Evolutionary conservation across 2,113 vertebrate species (phyloP), one percentile per base, ranked within the genome.

Genomic region (Anguilla japonica): DNA sequence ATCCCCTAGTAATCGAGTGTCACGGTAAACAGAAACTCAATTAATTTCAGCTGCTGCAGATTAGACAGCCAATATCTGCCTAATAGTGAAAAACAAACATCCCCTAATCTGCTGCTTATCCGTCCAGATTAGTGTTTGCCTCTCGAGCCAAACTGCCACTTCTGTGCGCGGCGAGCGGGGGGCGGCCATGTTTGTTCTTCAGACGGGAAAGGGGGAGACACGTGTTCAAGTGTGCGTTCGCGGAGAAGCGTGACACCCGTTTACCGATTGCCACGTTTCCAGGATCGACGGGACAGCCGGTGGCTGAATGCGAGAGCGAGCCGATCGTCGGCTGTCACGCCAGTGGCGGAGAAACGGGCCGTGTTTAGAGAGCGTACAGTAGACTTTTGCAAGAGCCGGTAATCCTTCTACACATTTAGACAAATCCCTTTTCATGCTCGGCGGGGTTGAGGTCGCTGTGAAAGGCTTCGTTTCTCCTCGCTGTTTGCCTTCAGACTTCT

Each of bases 1-100:
- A 81, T 87, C 43, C 22, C 60, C 22, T 81, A 71, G 87, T 88
- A 89, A 90, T 88, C 81, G 83, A 85, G 81, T 75, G 57, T 57
- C 83, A 67, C 50, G 79, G 83, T 86, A 88, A 89, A 91, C 88
- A 90, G 39, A 88, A 84, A 87, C 79, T 40, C 34, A 67, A 87
- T 46, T 79, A 41, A 34, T 56, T 67, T 22, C 87, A 91, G 89
- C 90, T 89, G 89, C 41, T 84, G 34, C 50, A 80, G 88, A 88
- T 90, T 89, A 89, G 83, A 83, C 41, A 85, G 89, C 86, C 85
- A 86, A 87, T 86, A 89, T 89, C 88, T 87, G 80, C 60, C 83
- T 22, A 80, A 40, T 83, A 82, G 86, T 84, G 79, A 86, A 88
- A 90, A 87, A 89, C 82, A 89, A 91, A 91, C 89, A 89, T 67